Percentiles rank a stretch among this genome's conserved stretches.
Evolutionary conservation across 2,113 vertebrate species (phyloP).

Genomic region (Peromyscus maniculatus): DNA sequence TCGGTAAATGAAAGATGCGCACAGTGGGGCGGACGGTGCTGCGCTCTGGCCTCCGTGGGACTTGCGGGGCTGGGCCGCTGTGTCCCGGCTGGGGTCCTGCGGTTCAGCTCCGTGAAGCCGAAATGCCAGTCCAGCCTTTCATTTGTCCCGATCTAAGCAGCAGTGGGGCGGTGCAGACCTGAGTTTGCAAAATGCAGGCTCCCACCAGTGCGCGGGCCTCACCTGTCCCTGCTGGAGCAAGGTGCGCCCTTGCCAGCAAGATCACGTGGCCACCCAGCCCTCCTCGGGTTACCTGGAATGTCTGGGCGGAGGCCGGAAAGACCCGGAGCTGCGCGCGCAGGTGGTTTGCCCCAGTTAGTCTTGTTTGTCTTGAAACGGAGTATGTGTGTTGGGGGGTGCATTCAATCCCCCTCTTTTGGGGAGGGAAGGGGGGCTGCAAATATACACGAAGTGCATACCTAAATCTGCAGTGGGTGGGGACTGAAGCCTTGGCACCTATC

Average conservation of each 20-base stretch:
- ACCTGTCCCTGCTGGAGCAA: constrained; percentile 68
- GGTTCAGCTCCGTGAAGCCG: constrained; percentile 56
- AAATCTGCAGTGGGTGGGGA: constrained; percentile 33
- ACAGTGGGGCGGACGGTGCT: background rate
- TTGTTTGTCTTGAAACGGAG: constrained; percentile 49
- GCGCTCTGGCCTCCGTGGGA: background rate
- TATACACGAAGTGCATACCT: constrained; percentile 50
- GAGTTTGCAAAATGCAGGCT: background rate
- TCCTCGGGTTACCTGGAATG: constrained; percentile 84
- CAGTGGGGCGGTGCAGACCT: constrained; percentile 13
- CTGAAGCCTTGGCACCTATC: background rate
- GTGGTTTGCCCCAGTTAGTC: constrained; percentile 16
- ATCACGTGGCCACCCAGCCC: constrained; percentile 70
- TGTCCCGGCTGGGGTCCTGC: background rate
- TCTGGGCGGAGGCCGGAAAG: background rate
- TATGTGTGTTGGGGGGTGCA: background rate
- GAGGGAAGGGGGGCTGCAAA: background rate
- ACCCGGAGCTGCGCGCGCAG: background rate
- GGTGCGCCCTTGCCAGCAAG: constrained; percentile 50
- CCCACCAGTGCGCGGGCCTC: constrained; percentile 29
- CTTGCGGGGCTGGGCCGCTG: background rate
- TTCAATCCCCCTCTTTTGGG: background rate
- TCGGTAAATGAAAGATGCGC: background rate
- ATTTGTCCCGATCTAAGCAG: constrained; percentile 62
- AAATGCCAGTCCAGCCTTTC: constrained; percentile 48